A percentile compares a stretch with the other conserved stretches of the same genome.
These are phyloP conservation scores for Poecilobothrus nobilitatus DNA, from an alignment of 2,888 invertebrate species.

Conservation along the genomic window DNA sequence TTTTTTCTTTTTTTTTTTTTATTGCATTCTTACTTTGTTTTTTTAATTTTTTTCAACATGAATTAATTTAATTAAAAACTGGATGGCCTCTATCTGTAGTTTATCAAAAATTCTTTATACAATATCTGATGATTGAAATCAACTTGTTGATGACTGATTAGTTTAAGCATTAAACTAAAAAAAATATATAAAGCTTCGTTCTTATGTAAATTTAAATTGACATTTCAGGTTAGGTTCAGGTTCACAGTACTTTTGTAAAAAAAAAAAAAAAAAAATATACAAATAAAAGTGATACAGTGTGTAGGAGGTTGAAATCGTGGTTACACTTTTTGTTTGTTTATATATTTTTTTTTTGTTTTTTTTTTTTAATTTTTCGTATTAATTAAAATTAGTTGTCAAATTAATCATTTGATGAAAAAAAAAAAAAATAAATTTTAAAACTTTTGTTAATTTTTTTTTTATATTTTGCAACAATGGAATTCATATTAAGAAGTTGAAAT, in stretches of 20 bases:
- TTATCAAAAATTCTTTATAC: neutral
- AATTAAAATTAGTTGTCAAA: neutral
- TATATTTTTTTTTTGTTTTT: neutral
- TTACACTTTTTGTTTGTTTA: neutral
- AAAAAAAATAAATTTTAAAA: neutral
- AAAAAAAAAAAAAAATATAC: too few relatives aligned
- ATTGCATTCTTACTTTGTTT: too few relatives aligned
- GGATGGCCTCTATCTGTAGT: neutral
- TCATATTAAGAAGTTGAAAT: too few relatives aligned
- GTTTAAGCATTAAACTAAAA: neutral
- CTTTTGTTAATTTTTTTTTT: neutral
- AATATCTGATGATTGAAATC: neutral
- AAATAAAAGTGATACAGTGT: neutral
- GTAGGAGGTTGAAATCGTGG: neutral
- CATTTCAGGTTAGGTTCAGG: neutral
- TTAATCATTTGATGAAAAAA: neutral
- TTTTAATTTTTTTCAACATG: neutral
- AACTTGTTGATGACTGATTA: conserved; percentile 3
- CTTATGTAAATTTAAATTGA: neutral
- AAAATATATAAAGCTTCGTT: neutral
- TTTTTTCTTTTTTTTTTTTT: too few relatives aligned
- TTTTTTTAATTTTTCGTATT: neutral
- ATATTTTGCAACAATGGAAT: too few relatives aligned
- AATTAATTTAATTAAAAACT: conserved; percentile 6
- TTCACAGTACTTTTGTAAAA: neutral